These are phyloP conservation scores for Aradophagus sp. DNA, from an alignment of 1,140 invertebrate genomes.

Conservation along the genomic window DNA sequence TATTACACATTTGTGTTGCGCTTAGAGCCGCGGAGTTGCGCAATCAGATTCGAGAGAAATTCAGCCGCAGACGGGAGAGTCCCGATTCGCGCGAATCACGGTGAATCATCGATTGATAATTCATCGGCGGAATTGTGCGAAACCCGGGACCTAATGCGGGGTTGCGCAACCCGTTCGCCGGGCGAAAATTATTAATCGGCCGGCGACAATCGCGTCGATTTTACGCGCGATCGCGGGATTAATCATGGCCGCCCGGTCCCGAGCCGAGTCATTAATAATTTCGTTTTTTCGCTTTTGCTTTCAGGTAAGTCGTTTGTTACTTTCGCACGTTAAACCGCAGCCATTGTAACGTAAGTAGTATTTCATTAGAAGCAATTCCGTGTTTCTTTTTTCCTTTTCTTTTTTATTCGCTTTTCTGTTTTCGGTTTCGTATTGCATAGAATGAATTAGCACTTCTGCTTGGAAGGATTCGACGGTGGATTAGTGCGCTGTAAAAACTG, in stretches of 20 bases:
- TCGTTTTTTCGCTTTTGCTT: conserved; percentile 7
- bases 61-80: conserved; percentile 20
- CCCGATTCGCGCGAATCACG: conserved; percentile 14
- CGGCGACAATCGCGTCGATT: conserved; percentile 14
- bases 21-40: conserved; percentile 31
- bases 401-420: too few relatives aligned
- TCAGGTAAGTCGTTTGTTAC: conserved; percentile 22
- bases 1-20: conserved; percentile 49
- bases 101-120: conserved; percentile 53
- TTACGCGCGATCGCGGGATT: conserved; percentile 19
- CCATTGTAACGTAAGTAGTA: conserved; percentile 4
- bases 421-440: too few relatives aligned
- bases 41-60: conserved; percentile 43
- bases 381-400: too few relatives aligned
- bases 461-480: too few relatives aligned
- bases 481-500: too few relatives aligned
- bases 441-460: too few relatives aligned
- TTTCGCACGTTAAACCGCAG: conserved; percentile 3
- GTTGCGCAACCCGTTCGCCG: conserved; percentile 37
- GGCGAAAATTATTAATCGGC: conserved; percentile 19
- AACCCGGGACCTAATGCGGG: conserved; percentile 1
- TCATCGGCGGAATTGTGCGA: conserved; percentile 31
- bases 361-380: too few relatives aligned
- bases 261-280: conserved; percentile 13
- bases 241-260: background rate